Evolutionary conservation across 2,888 invertebrate genomes (phyloP).

Genomic region (Diaperis boleti): DNA sequence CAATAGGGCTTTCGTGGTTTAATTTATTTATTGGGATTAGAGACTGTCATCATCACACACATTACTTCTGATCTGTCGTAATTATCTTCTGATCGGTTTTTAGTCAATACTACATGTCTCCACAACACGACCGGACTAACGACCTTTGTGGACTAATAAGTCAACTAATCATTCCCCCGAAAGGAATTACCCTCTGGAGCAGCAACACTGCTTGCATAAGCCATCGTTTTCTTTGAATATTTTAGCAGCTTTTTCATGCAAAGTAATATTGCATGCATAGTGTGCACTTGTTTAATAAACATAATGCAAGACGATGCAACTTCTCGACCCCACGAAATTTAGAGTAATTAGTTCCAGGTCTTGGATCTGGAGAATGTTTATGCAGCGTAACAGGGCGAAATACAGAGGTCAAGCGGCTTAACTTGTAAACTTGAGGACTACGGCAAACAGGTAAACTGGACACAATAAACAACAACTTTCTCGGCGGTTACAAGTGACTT

Average conservation of each 20-base stretch:
- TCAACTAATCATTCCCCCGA: not conserved
- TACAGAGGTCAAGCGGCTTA: constrained; percentile 59
- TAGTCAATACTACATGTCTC: too few relatives aligned
- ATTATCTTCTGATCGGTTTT: too few relatives aligned
- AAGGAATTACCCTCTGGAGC: not conserved
- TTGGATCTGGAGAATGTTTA: constrained; percentile 54
- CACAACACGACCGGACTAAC: too few relatives aligned
- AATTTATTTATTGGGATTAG: too few relatives aligned
- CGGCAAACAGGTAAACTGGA: constrained; percentile 58
- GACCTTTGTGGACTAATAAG: not conserved
- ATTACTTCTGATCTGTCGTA: too few relatives aligned
- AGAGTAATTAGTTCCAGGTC: constrained; percentile 55
- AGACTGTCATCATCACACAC: too few relatives aligned
- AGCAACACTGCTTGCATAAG: not conserved
- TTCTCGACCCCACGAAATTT: constrained; percentile 30
- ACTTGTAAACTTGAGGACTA: constrained; percentile 57
- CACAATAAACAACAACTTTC: constrained; percentile 57
- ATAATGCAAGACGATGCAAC: constrained; percentile 16
- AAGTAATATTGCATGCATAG: constrained; percentile 14
- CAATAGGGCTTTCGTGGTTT: not conserved
- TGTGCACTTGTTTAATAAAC: constrained; percentile 13
- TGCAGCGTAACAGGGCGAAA: constrained; percentile 58
- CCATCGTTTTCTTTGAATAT: constrained; percentile 7
- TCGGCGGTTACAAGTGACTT: constrained; percentile 34
- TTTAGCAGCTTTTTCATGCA: constrained; percentile 7